Conservation (phyloP, 2,888 invertebrate species). For the Syrista parreyssii region DNA sequence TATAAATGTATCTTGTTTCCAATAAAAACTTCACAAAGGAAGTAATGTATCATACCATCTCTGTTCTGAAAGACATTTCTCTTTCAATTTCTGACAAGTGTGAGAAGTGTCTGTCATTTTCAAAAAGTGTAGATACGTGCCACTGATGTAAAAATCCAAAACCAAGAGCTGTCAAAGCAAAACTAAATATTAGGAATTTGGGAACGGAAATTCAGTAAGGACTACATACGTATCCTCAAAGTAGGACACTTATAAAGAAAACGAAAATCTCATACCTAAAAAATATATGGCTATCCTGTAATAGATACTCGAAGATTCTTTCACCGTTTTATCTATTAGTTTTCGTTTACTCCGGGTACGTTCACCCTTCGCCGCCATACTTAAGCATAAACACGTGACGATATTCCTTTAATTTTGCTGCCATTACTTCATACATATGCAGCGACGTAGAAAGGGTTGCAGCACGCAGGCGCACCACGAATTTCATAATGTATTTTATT, state of each 20-base stretch:
- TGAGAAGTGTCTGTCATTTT: slow-evolving; percentile 86
- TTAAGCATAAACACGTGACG: slow-evolving; percentile 18
- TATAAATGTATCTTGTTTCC: slow-evolving; percentile 3
- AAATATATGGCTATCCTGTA: background rate
- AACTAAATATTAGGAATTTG: background rate
- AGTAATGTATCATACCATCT: slow-evolving; percentile 73
- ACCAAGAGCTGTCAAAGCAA: slow-evolving; percentile 68
- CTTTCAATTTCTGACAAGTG: slow-evolving; percentile 85
- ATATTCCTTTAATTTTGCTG: background rate
- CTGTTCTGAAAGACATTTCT: slow-evolving; percentile 87
- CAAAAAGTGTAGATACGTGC: slow-evolving; percentile 81
- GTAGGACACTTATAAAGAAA: background rate
- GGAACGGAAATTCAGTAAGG: background rate
- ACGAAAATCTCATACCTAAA: background rate
- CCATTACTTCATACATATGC: background rate
- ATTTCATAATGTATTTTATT: background rate
- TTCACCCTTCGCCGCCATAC: slow-evolving; percentile 15
- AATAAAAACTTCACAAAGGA: slow-evolving; percentile 12
- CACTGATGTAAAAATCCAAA: slow-evolving; percentile 73
- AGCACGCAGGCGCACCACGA: background rate
- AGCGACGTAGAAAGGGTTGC: background rate
- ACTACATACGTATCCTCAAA: background rate
- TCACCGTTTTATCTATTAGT: background rate
- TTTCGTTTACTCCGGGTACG: background rate
- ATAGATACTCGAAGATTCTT: background rate